Conservation (phyloP, 2,888 invertebrate genomes). For the Prosopocoilus inquinatus region DNA sequence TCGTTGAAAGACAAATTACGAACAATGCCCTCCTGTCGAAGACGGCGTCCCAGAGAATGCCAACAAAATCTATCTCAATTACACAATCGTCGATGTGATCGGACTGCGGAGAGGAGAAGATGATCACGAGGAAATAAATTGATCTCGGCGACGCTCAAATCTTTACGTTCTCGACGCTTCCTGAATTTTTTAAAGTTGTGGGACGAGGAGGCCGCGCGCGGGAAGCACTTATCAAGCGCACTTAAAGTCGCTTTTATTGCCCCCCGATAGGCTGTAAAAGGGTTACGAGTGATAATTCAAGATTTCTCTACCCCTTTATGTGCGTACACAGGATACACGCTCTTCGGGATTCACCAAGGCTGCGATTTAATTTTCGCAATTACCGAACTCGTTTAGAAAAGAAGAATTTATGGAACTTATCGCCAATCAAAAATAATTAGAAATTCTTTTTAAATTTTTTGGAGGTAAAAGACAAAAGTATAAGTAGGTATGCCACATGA, state of each 20-base stretch:
- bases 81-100: conserved; percentile 28
- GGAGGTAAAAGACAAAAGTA: no score
- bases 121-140: conserved; percentile 24
- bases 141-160: conserved; percentile 22
- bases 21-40: not conserved
- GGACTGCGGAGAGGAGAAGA: conserved; percentile 26
- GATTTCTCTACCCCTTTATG: conserved; percentile 23
- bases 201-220: conserved; percentile 37
- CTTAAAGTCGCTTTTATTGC: conserved; percentile 52
- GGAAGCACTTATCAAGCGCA: conserved; percentile 50
- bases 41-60: conserved; percentile 4
- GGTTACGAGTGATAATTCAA: conserved; percentile 52
- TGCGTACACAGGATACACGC: not conserved
- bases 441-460: no score
- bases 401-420: no score
- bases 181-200: conserved; percentile 46
- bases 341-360: not conserved
- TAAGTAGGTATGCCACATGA: no score
- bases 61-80: conserved; percentile 31
- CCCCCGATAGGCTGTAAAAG: conserved; percentile 53
- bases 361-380: no score
- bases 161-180: conserved; percentile 42
- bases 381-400: no score
- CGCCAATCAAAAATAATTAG: no score
- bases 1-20: not conserved